Conservation (phyloP, 2,113 vertebrate species). For the Hippocampus mohnikei region DNA sequence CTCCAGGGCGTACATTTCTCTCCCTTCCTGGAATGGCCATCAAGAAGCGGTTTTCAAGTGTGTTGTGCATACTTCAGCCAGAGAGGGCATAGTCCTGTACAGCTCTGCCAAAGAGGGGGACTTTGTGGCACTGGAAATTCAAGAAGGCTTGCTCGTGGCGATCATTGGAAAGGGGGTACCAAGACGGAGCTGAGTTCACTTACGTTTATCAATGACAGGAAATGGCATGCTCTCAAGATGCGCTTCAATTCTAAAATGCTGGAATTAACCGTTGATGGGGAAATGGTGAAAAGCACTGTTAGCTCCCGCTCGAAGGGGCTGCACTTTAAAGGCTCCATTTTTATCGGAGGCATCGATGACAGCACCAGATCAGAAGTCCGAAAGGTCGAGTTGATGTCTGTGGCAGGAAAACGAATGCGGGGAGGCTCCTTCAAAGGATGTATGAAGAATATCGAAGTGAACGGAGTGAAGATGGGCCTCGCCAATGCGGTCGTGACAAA, state of each 20-base stretch:
- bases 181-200: slow-evolving; percentile 74
- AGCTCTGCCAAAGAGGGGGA: slow-evolving; percentile 74
- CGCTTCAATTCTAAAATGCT: slow-evolving; percentile 73
- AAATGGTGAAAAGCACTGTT: slow-evolving; percentile 71
- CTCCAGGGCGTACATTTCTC: slow-evolving; percentile 81
- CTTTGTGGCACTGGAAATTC: slow-evolving; percentile 84
- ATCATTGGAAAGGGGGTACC: slow-evolving; percentile 65
- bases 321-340: slow-evolving; percentile 75
- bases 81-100: slow-evolving; percentile 81
- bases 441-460: slow-evolving; percentile 77
- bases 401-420: slow-evolving; percentile 75
- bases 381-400: slow-evolving; percentile 72
- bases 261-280: slow-evolving; percentile 77
- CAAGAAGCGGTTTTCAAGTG: slow-evolving; percentile 71
- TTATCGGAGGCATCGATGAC: slow-evolving; percentile 81
- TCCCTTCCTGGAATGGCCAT: slow-evolving; percentile 72
- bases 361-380: slow-evolving; percentile 67
- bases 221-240: slow-evolving; percentile 79
- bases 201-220: slow-evolving; percentile 73
- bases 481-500: slow-evolving; percentile 80
- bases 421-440: slow-evolving; percentile 90
- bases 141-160: slow-evolving; percentile 76
- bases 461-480: slow-evolving; percentile 73
- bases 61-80: slow-evolving; percentile 75
- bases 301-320: slow-evolving; percentile 60